Percentiles rank a stretch among this genome's conserved stretches.
Conservation (phyloP, 2,888 invertebrate genomes). For the Blastobasis adustella region DNA sequence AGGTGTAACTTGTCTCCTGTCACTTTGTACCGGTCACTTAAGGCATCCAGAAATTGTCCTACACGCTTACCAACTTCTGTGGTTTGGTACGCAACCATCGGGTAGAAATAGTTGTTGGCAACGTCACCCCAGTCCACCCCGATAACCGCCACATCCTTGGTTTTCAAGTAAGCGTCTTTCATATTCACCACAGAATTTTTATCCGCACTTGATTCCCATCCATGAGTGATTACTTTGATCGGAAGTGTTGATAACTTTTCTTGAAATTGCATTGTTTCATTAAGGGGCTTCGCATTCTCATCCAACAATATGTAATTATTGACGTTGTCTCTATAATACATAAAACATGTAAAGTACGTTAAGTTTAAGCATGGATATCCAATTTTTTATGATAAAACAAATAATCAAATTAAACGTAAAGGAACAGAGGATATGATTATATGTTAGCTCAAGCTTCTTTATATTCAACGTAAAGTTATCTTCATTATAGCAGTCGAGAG, state of each 20-base stretch:
- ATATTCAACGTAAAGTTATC: too few relatives aligned
- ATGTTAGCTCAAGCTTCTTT: too few relatives aligned
- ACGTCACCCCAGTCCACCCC: conserved; percentile 51
- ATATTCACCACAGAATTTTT: conserved; percentile 39
- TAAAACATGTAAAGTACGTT: too few relatives aligned
- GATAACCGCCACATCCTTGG: conserved; percentile 51
- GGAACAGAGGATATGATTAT: too few relatives aligned
- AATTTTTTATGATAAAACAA: too few relatives aligned
- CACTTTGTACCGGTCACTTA: conserved; percentile 26
- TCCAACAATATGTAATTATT: conserved; percentile 28
- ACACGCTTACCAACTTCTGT: conserved; percentile 27
- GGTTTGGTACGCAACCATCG: conserved; percentile 37
- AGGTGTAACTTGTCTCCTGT: conserved; percentile 35
- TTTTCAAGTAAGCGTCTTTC: conserved; percentile 52
- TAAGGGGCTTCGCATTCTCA: conserved; percentile 18
- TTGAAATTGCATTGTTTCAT: conserved; percentile 4
- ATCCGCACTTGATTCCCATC: conserved; percentile 60
- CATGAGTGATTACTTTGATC: conserved; percentile 67
- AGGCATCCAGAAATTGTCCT: conserved; percentile 29
- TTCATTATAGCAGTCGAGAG: too few relatives aligned
- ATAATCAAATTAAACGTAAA: too few relatives aligned
- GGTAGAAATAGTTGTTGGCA: conserved; percentile 36
- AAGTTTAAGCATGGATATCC: too few relatives aligned
- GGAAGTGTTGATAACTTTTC: conserved; percentile 21
- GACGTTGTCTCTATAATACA: conserved; percentile 22